Percentiles rank a stretch among this genome's conserved stretches.
Conservation (phyloP, 2,888 invertebrate species). For the Acleris emargana region DNA sequence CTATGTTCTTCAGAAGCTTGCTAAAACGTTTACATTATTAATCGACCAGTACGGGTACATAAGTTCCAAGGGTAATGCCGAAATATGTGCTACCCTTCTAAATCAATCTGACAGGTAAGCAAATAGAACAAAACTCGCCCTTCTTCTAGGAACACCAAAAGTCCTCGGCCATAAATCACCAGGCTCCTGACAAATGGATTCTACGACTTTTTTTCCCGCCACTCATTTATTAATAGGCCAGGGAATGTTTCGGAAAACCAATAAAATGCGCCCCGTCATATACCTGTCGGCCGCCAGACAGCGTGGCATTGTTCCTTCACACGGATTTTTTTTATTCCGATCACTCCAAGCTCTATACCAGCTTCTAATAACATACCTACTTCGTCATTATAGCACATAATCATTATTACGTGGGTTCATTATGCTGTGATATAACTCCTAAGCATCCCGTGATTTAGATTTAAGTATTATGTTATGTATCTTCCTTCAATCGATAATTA, state of each 20-base stretch:
- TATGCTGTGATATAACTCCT: slow-evolving; percentile 18
- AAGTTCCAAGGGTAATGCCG: slow-evolving; percentile 39
- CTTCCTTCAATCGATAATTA: neutral
- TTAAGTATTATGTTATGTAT: neutral
- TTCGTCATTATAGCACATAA: slow-evolving; percentile 40
- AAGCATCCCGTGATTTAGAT: slow-evolving; percentile 17
- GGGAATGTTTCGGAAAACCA: slow-evolving; percentile 83
- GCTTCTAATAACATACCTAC: slow-evolving; percentile 47
- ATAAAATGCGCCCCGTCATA: slow-evolving; percentile 84
- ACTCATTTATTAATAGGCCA: slow-evolving; percentile 83
- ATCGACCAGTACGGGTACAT: neutral
- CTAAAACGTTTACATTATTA: neutral
- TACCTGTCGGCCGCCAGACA: slow-evolving; percentile 81
- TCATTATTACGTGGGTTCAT: slow-evolving; percentile 41
- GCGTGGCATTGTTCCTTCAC: slow-evolving; percentile 78
- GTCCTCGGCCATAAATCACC: slow-evolving; percentile 81
- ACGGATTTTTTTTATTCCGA: slow-evolving; percentile 53
- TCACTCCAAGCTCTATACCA: slow-evolving; percentile 51
- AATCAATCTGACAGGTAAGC: slow-evolving; percentile 82
- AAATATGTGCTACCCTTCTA: slow-evolving; percentile 61
- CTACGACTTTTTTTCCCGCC: slow-evolving; percentile 76
- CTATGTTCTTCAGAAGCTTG: neutral
- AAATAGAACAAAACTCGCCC: slow-evolving; percentile 80
- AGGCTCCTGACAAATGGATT: slow-evolving; percentile 81
- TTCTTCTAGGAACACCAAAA: slow-evolving; percentile 79